These are phyloP conservation scores for Junonia oenone DNA, from an alignment of 2,888 invertebrate species.

Conservation along the genomic window DNA sequence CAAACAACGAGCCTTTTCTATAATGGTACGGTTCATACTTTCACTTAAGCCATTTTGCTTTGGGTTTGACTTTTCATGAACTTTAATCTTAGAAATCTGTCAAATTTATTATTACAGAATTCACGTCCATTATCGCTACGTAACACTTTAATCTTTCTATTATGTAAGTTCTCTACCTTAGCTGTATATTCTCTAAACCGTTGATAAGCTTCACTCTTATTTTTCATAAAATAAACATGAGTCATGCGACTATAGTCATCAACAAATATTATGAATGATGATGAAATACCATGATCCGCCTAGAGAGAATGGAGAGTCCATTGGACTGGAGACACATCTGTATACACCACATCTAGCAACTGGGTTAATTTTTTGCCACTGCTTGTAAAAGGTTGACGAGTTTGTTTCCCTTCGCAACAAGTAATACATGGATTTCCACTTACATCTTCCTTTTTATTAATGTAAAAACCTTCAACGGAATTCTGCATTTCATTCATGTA, in stretches of 20 bases:
- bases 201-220: slow-evolving; percentile 1
- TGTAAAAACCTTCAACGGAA: slow-evolving; percentile 18
- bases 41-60: slow-evolving; percentile 42
- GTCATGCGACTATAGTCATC: slow-evolving; percentile 7
- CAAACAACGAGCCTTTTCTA: slow-evolving; percentile 15
- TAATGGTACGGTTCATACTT: slow-evolving; percentile 27
- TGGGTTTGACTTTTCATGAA: slow-evolving; percentile 30
- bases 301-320: slow-evolving; percentile 3
- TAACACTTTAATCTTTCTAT: slow-evolving; percentile 3
- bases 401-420: slow-evolving; percentile 24
- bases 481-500: slow-evolving; percentile 16
- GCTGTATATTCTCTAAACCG: background rate
- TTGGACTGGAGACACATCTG: slow-evolving; percentile 14
- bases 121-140: slow-evolving; percentile 18
- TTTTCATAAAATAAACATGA: slow-evolving; percentile 5
- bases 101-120: slow-evolving; percentile 12
- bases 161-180: background rate
- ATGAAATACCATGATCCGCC: too few relatives aligned
- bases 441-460: slow-evolving; percentile 14
- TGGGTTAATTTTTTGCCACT: slow-evolving; percentile 8
- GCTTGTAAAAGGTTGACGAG: slow-evolving; percentile 14
- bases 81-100: too few relatives aligned
- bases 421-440: slow-evolving; percentile 7
- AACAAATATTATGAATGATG: slow-evolving; percentile 6
- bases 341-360: slow-evolving; percentile 15